Evolutionary conservation across 2,888 invertebrate genomes (phyloP).

Genomic region (Mamestra brassicae): DNA sequence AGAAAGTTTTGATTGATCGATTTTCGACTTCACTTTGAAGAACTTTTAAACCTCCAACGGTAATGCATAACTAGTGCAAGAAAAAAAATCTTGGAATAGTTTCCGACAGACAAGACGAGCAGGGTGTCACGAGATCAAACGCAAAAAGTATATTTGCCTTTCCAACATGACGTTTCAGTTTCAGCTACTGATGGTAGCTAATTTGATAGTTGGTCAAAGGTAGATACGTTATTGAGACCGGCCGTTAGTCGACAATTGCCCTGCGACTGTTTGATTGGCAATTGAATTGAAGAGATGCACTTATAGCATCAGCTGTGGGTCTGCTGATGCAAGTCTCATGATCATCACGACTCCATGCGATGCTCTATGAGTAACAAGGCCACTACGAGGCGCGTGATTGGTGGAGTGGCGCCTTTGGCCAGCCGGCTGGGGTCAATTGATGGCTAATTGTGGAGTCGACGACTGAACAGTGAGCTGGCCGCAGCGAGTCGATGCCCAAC

Average conservation of each 20-base stretch:
- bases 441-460: slow-evolving; percentile 82
- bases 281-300: slow-evolving; percentile 52
- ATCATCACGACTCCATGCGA: slow-evolving; percentile 67
- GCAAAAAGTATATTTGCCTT: slow-evolving; percentile 23
- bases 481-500: slow-evolving; percentile 78
- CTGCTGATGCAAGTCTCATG: slow-evolving; percentile 53
- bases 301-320: slow-evolving; percentile 29
- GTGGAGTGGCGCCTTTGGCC: slow-evolving; percentile 76
- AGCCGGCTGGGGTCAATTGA: slow-evolving; percentile 85
- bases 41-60: background rate
- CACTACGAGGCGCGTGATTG: slow-evolving; percentile 71
- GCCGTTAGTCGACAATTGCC: slow-evolving; percentile 38
- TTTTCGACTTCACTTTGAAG: background rate
- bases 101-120: slow-evolving; percentile 3
- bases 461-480: slow-evolving; percentile 66
- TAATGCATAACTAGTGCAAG: background rate
- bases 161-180: too few species aligned
- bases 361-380: slow-evolving; percentile 69
- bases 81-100: background rate
- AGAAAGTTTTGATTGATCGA: background rate
- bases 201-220: too few species aligned
- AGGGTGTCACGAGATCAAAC: slow-evolving; percentile 36
- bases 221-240: too few species aligned
- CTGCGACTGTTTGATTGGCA: slow-evolving; percentile 46
- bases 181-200: too few species aligned